Base-by-base conservation (phyloP, 2,888 invertebrate species). In the Tetropium fuscum region DNA sequence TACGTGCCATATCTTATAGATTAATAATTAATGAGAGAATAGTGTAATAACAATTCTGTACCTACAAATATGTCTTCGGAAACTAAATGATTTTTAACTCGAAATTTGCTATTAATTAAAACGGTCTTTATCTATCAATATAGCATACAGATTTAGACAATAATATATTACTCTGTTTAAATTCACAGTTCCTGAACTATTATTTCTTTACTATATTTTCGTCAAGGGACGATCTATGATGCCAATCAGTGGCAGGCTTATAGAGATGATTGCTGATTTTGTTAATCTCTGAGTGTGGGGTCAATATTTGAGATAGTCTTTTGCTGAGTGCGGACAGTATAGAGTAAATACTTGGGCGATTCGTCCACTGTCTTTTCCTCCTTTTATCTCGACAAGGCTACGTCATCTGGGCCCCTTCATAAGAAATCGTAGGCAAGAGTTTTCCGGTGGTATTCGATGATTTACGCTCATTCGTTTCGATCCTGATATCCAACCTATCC, bases 291-390 rank as follows among this genome's bases (percentile, higher is more conserved):
- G 43, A 59, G 59, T 41, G 61, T 56, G 59, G 51, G 61, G 59
- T 64, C 61, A 64, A 64, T 64, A 64, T 64, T 64, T 64, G 64
- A 61, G 54, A 61, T 61, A 56, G 64, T 59, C 64, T 64, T 64
- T 64, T 59, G 61, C 64, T 64, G 61, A 61, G 57, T 51, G 53
- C 56, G 61, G 58, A 64, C 44, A 64, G 64, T 56, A 54, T 57
- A 64, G 56, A 64, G 56, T 49, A 64, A 64, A 64, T 64, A 64
- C 57, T 57, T 15, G 54, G 53, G 47, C 57, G 59, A 61, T 64
- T 44, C 36, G 51, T 51, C 51, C 51, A 51, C 40, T 64, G 53
- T 59, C 61, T 56, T 49, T 53, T 58, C 55, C 49, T 51, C 56
- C 59, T 32, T 58, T 27, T 55, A 36, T 59, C 44, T 59, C 18